Percentiles rank a stretch among this genome's conserved stretches.
phyloP scores from a whole-genome alignment of 2,113 vertebrate species.

The Nesoenas mayeri region DNA sequence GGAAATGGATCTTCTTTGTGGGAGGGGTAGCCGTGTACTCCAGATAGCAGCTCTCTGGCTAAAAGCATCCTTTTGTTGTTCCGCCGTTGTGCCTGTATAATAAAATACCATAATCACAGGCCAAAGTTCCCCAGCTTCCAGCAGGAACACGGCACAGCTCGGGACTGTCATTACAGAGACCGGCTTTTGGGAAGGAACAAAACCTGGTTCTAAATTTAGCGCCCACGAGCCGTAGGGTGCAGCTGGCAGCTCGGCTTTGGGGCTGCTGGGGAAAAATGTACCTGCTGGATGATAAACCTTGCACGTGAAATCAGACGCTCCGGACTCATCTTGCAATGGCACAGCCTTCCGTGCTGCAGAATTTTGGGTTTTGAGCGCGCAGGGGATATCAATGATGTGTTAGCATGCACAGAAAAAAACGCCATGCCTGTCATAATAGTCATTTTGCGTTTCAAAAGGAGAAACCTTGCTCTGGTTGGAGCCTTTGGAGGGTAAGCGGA shows the following conservation, averaged over 20 bases:
- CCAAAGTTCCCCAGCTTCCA: neutral
- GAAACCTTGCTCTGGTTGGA: neutral
- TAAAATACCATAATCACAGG: neutral
- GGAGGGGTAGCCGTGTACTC: neutral
- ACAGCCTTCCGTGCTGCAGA: neutral
- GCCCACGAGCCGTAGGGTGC: neutral
- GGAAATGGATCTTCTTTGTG: neutral
- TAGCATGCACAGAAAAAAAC: neutral
- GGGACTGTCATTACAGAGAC: neutral
- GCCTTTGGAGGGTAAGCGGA: neutral
- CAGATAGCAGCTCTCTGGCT: neutral
- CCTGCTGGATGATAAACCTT: neutral
- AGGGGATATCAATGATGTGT: neutral
- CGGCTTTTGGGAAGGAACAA: neutral
- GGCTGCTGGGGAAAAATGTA: neutral
- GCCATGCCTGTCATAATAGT: neutral
- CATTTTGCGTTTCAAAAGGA: neutral
- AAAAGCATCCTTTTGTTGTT: neutral
- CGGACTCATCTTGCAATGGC: neutral
- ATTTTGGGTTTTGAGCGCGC: neutral
- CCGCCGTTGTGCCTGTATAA: neutral
- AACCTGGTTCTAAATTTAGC: constrained; percentile 44
- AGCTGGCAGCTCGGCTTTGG: neutral
- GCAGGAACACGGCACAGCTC: neutral
- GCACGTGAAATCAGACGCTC: neutral